Conservation (phyloP, 2,113 vertebrate species). For the Siphamia tubifer region DNA sequence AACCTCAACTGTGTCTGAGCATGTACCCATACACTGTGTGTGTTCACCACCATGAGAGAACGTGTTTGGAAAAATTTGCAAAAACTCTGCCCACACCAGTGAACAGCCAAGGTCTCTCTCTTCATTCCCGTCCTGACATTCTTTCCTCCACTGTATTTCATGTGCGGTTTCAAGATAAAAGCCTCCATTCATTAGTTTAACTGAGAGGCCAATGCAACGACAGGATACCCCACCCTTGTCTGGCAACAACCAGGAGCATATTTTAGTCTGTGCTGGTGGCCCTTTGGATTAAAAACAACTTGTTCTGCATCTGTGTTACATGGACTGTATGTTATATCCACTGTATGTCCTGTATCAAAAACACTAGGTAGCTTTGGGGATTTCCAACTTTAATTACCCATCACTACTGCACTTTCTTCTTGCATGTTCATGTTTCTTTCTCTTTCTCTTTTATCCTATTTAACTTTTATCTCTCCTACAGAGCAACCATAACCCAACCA, state of each 20-base stretch:
- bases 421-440: constrained; percentile 29
- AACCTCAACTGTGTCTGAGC: background rate
- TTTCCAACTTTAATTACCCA: constrained; percentile 49
- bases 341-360: background rate
- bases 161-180: constrained; percentile 69
- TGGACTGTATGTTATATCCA: background rate
- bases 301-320: constrained; percentile 4
- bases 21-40: background rate
- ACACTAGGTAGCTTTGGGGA: background rate
- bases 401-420: constrained; percentile 2
- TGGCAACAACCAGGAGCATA: constrained; percentile 44
- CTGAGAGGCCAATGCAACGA: constrained; percentile 32
- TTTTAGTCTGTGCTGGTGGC: constrained; percentile 48
- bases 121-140: constrained; percentile 53
- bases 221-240: constrained; percentile 74
- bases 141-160: constrained; percentile 63
- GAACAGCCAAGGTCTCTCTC: constrained; percentile 31
- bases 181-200: constrained; percentile 73
- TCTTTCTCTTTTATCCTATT: constrained; percentile 46
- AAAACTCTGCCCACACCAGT: constrained; percentile 23
- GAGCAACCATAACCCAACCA: constrained; percentile 20
- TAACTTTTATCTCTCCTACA: constrained; percentile 48
- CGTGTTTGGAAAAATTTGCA: constrained; percentile 34
- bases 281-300: constrained; percentile 31
- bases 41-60: constrained; percentile 8